Percentiles rank a stretch among this genome's conserved stretches.
Evolutionary conservation across 2,113 vertebrate species (phyloP).

Genomic region (Lynx canadensis): DNA sequence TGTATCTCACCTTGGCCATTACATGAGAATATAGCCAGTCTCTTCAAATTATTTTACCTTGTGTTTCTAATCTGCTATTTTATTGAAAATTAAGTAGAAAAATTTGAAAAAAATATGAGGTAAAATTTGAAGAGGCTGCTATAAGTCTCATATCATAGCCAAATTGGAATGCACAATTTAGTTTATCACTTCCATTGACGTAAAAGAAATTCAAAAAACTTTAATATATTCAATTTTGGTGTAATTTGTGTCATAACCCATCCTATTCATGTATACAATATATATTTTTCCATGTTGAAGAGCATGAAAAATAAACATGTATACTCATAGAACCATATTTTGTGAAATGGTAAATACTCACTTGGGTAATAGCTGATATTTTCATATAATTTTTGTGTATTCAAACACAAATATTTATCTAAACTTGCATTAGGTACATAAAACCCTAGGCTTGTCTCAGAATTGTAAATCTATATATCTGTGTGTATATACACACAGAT

Average conservation of each 20-base stretch:
- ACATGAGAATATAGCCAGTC: fast-evolving
- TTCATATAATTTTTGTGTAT: background rate
- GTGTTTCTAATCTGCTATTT: background rate
- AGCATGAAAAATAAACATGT: background rate
- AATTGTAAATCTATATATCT: background rate
- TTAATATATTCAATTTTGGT: background rate
- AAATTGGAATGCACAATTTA: background rate
- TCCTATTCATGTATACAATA: background rate
- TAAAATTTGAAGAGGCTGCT: background rate
- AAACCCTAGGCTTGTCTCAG: background rate
- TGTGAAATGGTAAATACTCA: background rate
- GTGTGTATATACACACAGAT: no score
- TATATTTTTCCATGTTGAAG: background rate
- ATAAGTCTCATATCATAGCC: fast-evolving
- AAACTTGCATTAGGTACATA: background rate
- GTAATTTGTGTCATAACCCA: background rate
- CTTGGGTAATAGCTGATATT: background rate
- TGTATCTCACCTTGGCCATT: background rate
- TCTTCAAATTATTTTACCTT: background rate
- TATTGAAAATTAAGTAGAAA: background rate
- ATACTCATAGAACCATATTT: no score
- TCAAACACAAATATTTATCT: background rate
- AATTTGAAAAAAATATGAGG: background rate
- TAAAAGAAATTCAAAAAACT: background rate
- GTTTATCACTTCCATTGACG: background rate